Evolutionary conservation across 2,888 invertebrate species (phyloP).

Genomic region (Trissoscelio sp.): DNA sequence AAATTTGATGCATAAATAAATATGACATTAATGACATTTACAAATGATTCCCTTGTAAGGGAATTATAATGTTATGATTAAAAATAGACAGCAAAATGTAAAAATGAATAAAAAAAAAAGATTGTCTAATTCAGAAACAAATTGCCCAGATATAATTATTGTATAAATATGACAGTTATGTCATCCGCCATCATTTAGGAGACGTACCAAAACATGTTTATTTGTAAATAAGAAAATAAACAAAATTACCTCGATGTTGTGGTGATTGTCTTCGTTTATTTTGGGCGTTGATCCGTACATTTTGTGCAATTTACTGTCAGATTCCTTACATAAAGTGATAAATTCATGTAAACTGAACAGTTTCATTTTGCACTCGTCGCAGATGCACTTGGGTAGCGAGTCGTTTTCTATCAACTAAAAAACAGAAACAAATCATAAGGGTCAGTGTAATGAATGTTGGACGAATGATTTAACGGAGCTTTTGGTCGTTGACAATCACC

Average conservation of each 20-base stretch:
- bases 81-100: not conserved
- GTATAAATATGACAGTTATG: conserved; percentile 11
- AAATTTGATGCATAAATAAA: not conserved
- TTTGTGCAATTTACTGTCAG: conserved; percentile 63
- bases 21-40: not conserved
- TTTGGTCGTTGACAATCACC: conserved; percentile 28
- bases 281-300: conserved; percentile 42
- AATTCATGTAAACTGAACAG: conserved; percentile 53
- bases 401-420: conserved; percentile 59
- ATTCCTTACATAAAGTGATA: conserved; percentile 56
- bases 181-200: not conserved
- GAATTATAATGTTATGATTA: not conserved
- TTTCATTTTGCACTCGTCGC: conserved; percentile 56
- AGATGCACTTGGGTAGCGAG: conserved; percentile 62
- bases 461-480: not conserved
- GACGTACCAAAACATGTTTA: not conserved
- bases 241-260: conserved; percentile 49
- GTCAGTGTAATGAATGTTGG: not conserved
- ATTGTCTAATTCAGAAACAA: not conserved
- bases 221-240: not conserved
- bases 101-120: not conserved
- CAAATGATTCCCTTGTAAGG: conserved; percentile 2
- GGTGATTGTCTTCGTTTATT: conserved; percentile 52
- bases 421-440: not conserved
- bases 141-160: not conserved